These are phyloP conservation scores for Lepisosteus osseus DNA, from an alignment of 2,113 vertebrate species.

Conservation along the genomic window DNA sequence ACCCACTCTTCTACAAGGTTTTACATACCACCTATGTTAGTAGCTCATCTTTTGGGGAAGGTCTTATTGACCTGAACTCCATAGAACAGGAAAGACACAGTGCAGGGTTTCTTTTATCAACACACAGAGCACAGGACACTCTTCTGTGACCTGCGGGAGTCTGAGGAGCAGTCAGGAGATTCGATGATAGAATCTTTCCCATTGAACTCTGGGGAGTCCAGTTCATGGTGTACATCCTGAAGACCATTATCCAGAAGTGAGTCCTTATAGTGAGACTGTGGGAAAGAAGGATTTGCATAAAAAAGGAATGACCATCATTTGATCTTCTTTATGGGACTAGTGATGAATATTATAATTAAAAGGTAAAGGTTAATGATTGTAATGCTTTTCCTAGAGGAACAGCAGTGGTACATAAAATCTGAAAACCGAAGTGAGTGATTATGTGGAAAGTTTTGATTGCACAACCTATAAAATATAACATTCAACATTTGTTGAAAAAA, in stretches of 20 bases:
- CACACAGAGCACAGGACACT: constrained; percentile 58
- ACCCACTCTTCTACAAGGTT: too few relatives aligned
- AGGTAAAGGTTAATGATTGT: too few relatives aligned
- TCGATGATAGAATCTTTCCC: constrained; percentile 49
- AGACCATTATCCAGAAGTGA: constrained; percentile 48
- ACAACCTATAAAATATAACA: background rate
- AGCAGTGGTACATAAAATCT: too few relatives aligned
- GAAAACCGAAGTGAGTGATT: too few relatives aligned
- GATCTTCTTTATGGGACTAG: too few relatives aligned
- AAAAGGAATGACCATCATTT: background rate
- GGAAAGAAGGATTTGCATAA: background rate
- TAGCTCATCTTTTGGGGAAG: too few relatives aligned
- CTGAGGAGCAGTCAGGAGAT: constrained; percentile 48
- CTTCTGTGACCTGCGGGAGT: constrained; percentile 53
- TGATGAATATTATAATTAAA: too few relatives aligned
- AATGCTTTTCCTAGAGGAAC: too few relatives aligned
- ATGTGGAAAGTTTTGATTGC: too few relatives aligned
- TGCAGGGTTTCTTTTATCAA: constrained; percentile 17
- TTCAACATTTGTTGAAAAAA: background rate
- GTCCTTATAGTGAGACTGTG: constrained; percentile 56
- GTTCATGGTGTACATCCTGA: constrained; percentile 47
- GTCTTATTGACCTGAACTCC: too few relatives aligned
- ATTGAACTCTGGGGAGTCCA: constrained; percentile 45
- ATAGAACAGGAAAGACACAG: too few relatives aligned
- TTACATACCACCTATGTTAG: too few relatives aligned